These are phyloP conservation scores for Scleropages formosus DNA, from an alignment of 2,797 vertebrate genomes.

Conservation along the genomic window DNA sequence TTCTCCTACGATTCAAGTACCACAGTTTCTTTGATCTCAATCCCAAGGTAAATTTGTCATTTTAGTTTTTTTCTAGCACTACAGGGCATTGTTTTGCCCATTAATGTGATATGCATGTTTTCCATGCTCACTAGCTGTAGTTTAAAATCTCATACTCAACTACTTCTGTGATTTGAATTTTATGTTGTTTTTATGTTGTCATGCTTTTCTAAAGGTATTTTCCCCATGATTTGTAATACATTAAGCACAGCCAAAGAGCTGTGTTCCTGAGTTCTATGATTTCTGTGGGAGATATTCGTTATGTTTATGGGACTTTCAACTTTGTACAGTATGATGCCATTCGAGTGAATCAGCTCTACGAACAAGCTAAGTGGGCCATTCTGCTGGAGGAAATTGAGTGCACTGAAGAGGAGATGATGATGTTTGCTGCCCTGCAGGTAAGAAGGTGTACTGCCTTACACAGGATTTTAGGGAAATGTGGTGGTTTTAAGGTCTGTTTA, in stretches of 20 bases:
- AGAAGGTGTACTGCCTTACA: neutral
- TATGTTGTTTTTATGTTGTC: neutral
- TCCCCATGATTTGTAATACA: neutral
- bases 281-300: conserved; percentile 30
- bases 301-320: conserved; percentile 19
- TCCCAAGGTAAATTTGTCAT: conserved; percentile 82
- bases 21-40: conserved; percentile 99
- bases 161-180: no score
- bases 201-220: neutral
- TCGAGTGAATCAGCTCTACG: conserved; percentile 97
- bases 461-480: neutral
- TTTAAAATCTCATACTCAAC: neutral
- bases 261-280: neutral
- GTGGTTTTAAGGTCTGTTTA: neutral
- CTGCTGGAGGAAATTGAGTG: conserved; percentile 98
- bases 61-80: neutral
- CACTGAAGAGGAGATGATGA: conserved; percentile 99
- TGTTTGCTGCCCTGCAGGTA: conserved; percentile 98
- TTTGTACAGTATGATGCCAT: conserved; percentile 89
- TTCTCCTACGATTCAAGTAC: conserved; percentile 96
- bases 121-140: no score
- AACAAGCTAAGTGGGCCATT: conserved; percentile 97
- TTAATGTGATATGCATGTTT: no score
- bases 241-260: conserved; percentile 3
- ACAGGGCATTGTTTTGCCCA: no score